phyloP scores from a whole-genome alignment of 1,140 invertebrate species.

The Macrocentrus cingulum region DNA sequence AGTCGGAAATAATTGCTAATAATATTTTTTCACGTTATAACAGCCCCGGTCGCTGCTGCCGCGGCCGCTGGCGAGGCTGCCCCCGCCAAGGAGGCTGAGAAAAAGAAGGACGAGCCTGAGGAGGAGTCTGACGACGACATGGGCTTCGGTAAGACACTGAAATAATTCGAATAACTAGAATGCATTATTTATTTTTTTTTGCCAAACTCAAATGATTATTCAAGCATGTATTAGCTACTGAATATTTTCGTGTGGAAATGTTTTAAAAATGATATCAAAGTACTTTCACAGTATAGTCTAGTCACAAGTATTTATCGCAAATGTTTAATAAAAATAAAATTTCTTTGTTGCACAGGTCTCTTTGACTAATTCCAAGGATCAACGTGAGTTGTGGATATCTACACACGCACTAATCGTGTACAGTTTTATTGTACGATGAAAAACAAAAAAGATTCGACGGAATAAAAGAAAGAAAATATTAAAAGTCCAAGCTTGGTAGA shows the following conservation, averaged over 20 bases:
- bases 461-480: conserved; percentile 35
- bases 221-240: conserved; percentile 64
- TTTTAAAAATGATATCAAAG: conserved; percentile 36
- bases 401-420: too few species aligned
- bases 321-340: conserved; percentile 13
- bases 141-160: conserved; percentile 78
- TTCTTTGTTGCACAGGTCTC: conserved; percentile 64
- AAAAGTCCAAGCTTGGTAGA: conserved; percentile 20
- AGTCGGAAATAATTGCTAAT: too few species aligned
- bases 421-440: conserved; percentile 50
- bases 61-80: conserved; percentile 71
- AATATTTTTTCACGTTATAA: conserved; percentile 20
- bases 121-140: conserved; percentile 92
- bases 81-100: conserved; percentile 69
- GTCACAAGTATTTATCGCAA: background rate
- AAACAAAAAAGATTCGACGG: too few species aligned
- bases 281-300: conserved; percentile 1
- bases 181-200: conserved; percentile 10
- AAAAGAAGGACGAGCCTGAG: conserved; percentile 82
- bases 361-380: conserved; percentile 67
- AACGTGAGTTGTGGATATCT: conserved; percentile 28
- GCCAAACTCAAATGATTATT: conserved; percentile 49
- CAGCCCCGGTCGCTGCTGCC: conserved; percentile 63
- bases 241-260: conserved; percentile 52
- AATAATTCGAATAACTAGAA: conserved; percentile 28